phyloP scores from a whole-genome alignment of 1,140 invertebrate genomes.

The Reticulitermes speratus region DNA sequence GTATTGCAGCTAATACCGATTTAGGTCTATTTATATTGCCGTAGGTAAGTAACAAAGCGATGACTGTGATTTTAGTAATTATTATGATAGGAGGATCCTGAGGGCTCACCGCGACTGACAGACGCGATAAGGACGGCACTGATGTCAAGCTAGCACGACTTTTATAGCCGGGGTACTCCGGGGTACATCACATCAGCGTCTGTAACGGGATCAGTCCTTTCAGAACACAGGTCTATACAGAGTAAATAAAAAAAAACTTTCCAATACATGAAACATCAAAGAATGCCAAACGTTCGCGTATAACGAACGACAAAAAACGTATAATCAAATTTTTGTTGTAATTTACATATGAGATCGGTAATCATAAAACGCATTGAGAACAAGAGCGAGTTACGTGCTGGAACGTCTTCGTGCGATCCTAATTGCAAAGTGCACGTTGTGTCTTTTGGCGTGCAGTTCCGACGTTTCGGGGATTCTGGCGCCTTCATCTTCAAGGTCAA shows the following conservation, averaged over 20 bases:
- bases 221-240: background rate
- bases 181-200: background rate
- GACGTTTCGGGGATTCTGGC: too few species aligned
- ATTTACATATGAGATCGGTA: slow-evolving; percentile 13
- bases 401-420: too few species aligned
- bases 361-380: background rate
- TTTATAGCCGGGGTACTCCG: background rate
- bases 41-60: background rate
- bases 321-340: slow-evolving; percentile 20
- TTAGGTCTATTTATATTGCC: background rate
- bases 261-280: slow-evolving; percentile 12
- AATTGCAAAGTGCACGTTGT: too few species aligned
- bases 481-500: too few species aligned
- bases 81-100: background rate
- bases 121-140: background rate
- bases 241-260: slow-evolving; percentile 2
- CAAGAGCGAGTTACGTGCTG: background rate
- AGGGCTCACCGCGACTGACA: background rate
- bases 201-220: background rate
- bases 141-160: background rate
- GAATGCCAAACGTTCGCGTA: slow-evolving; percentile 11
- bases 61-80: background rate
- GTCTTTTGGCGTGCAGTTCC: too few species aligned
- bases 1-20: background rate
- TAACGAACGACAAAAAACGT: background rate